These are phyloP conservation scores for Agrochola circellaris DNA, from an alignment of 2,888 invertebrate genomes.

Conservation along the genomic window DNA sequence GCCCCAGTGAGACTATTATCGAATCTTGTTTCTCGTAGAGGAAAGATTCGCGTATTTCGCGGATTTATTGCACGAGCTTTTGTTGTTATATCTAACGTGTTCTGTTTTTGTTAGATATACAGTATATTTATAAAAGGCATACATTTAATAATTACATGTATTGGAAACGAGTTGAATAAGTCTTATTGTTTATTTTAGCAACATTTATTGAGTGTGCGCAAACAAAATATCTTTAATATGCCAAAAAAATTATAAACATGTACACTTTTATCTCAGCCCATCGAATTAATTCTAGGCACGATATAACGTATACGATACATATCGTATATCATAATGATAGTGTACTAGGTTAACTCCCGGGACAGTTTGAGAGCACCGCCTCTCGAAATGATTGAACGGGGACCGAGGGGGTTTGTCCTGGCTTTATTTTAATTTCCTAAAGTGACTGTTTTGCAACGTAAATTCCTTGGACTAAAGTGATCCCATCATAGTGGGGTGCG, in stretches of 20 bases:
- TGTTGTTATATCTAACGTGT: constrained; percentile 55
- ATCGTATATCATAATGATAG: constrained; percentile 76
- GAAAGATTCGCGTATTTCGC: constrained; percentile 74
- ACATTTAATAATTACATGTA: neutral
- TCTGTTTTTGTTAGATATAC: constrained; percentile 14
- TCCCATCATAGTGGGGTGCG: constrained; percentile 75
- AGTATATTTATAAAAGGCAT: neutral
- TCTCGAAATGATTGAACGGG: constrained; percentile 90
- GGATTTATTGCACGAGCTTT: constrained; percentile 66
- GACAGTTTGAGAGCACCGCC: constrained; percentile 84
- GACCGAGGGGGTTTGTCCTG: constrained; percentile 86
- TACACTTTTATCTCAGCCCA: neutral
- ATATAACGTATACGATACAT: constrained; percentile 67
- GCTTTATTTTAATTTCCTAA: constrained; percentile 90
- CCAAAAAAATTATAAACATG: neutral
- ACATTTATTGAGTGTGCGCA: neutral
- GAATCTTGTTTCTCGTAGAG: constrained; percentile 76
- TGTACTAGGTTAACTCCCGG: constrained; percentile 81
- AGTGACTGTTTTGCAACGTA: constrained; percentile 89
- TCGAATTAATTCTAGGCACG: constrained; percentile 13
- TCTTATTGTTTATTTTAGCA: neutral
- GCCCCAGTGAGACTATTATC: constrained; percentile 82
- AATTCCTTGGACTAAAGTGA: constrained; percentile 80
- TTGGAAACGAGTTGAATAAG: neutral
- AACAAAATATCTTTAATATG: neutral